Base-by-base conservation (phyloP, 2,888 invertebrate genomes). In the Cacoxenus indagator region DNA sequence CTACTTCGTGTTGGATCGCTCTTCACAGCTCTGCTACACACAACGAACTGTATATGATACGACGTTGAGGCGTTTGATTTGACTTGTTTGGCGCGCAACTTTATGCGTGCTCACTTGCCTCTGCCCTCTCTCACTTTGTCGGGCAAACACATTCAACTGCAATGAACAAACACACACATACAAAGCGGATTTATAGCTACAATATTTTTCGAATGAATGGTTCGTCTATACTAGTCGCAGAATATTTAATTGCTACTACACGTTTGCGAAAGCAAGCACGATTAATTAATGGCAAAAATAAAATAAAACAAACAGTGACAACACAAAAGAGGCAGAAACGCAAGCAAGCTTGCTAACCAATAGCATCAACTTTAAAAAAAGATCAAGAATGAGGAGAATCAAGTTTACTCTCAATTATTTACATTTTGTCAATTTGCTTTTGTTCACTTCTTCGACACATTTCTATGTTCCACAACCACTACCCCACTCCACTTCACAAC, bases 321-420 rank as follows among this genome's bases (percentile, higher is more conserved):
- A 68, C 64, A 46, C 59, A 70, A 72, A 48, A 17, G 43, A 31
- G 43, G 31, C 46, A 31, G 14, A 65, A 22, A 9, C 22, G 9
- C 22, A 17, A 29, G 26, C n/a, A 65, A 22, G 5, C 22, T 22
- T 48, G 9, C 17, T n/a, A 17, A 51, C 51, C 11, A 57, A 57
- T 17, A 26, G 14, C 11, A 48, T 27, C 64, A 45, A 57, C 73
- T 81, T 83, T 83, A 83, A 76, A 83, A 81, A 84, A 82, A 82
- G 78, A 78, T 70, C 67, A 73, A 72, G 66, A 46, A 17, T 5
- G 22, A 61, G 8, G 1, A 48, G 29, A 75, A 78, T 67, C 65
- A 67, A 68, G 70, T 74, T 62, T 62, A 62, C 11, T n/a, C n/a
- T 62, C 61, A 62, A 62, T 62, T 71, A 70, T 74, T 69, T 70